Base-by-base conservation (phyloP, 2,888 invertebrate species). In the Cotesia congregata region DNA sequence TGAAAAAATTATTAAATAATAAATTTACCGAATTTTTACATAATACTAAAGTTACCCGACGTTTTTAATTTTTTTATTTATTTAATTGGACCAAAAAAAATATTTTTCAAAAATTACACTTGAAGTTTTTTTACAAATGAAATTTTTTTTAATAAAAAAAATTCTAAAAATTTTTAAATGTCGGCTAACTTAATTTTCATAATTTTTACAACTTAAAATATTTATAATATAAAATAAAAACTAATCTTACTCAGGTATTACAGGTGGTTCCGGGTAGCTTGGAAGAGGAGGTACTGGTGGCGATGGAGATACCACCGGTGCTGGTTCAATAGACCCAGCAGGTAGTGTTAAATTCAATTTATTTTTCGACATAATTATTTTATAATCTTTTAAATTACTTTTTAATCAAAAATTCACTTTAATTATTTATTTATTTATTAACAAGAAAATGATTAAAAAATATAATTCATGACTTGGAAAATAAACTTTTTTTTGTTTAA, bases 301-400 rank as follows among this genome's bases (percentile, higher is more conserved):
- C n/a, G 90, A 90, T 38, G 90, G 90, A 64, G 91, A 90, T 70
- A 90, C 88, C 39, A 85, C 85, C 79, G 93, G 93, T 78, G 92
- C 93, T 74, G 94, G 93, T 90, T 96, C 96, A 83, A 96, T 94
- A 82, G 96, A 95, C 89, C 96, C 96, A 86, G 97, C 96, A 86
- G 97, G 97, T 88, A 97, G 91, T 88, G 96, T 97, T 90, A 97
- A 91, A 89, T 97, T 97, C 86, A 97, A 91, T 91, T 96, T 97
- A 90, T 97, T 97, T 90, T 97, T 97, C 85, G 96, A 96, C 96
- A 96, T 96, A 90, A 92, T 72, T 64, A 1, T 9, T 69, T 38
- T 61, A 61, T 61, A 39, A 5, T 64, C 64, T 50, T 4, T 50
- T 50, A 50, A 20, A 30, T 50, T 15, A 12, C 5, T 6, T 69